Conservation (phyloP, 2,797 vertebrate genomes). For the Hoplostethus mediterraneus region DNA sequence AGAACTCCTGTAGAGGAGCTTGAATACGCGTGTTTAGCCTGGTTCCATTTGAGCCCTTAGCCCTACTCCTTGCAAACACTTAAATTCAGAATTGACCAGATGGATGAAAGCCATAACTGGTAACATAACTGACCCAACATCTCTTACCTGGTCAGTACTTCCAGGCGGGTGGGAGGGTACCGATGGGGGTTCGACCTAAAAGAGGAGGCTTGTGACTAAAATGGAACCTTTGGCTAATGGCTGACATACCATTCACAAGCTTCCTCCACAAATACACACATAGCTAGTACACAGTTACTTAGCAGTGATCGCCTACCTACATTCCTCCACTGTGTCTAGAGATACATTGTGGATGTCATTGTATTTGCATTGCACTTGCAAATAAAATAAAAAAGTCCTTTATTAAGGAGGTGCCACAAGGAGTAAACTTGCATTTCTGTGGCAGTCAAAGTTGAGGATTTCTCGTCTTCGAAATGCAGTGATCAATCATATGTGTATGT, state of each 20-base stretch:
- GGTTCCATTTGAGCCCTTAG: constrained; percentile 64
- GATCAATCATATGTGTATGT: constrained; percentile 43
- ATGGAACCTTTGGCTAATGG: constrained; percentile 64
- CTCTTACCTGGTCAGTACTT: constrained; percentile 1
- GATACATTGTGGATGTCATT: constrained; percentile 62
- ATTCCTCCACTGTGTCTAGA: constrained; percentile 67
- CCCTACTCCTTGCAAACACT: constrained; percentile 9
- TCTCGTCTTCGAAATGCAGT: constrained; percentile 71
- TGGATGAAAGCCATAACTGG: not conserved
- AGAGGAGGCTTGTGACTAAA: constrained; percentile 54
- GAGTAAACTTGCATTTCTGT: constrained; percentile 67
- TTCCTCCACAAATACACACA: constrained; percentile 53
- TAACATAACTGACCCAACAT: not conserved
- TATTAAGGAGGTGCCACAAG: constrained; percentile 56
- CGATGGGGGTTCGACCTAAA: constrained; percentile 32
- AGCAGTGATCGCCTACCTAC: constrained; percentile 60
- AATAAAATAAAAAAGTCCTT: constrained; percentile 35
- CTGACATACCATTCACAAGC: constrained; percentile 53
- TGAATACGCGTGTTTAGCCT: constrained; percentile 73
- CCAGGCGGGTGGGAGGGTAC: constrained; percentile 24
- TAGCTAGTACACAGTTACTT: constrained; percentile 41
- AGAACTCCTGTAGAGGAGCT: constrained; percentile 70
- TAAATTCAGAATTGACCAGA: constrained; percentile 24
- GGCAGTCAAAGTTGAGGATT: constrained; percentile 57
- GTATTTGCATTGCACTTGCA: constrained; percentile 79